phyloP scores from a whole-genome alignment of 2,113 vertebrate genomes.

The Odocoileus hemionus region DNA sequence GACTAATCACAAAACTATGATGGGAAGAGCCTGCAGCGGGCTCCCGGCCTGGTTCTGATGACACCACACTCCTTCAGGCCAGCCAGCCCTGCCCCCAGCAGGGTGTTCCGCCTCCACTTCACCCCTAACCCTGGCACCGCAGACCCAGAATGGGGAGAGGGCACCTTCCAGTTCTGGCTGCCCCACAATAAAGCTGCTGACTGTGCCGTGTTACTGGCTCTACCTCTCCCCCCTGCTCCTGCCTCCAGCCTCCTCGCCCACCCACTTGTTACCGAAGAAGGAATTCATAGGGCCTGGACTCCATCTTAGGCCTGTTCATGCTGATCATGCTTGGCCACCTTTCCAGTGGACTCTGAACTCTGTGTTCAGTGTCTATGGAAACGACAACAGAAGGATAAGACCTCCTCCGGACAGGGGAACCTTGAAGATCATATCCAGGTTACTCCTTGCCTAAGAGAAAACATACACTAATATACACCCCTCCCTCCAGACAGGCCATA shows the following conservation, averaged over 20 bases:
- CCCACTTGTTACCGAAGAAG: neutral
- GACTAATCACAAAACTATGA: slow-evolving; percentile 48
- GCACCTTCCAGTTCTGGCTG: neutral
- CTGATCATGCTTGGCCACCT: too few species aligned
- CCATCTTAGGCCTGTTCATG: too few species aligned
- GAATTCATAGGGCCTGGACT: too few species aligned
- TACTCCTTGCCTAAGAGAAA: too few species aligned
- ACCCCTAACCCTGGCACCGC: neutral
- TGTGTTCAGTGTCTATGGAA: too few species aligned
- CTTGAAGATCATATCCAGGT: too few species aligned
- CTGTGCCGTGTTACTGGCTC: neutral
- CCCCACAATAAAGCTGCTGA: neutral
- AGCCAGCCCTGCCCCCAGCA: neutral
- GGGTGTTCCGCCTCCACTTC: neutral
- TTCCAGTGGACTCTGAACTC: too few species aligned
- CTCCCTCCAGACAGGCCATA: too few species aligned
- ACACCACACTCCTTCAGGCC: neutral
- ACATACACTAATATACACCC: too few species aligned
- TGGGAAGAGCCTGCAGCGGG: neutral
- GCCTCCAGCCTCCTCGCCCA: neutral
- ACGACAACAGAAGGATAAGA: too few species aligned
- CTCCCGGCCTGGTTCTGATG: neutral
- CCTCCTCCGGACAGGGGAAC: too few species aligned
- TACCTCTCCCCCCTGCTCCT: neutral
- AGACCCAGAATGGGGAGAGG: neutral